Percentiles rank a stretch among this genome's conserved stretches.
phyloP scores from a whole-genome alignment of 2,797 vertebrate genomes.

The Glossophaga mutica region DNA sequence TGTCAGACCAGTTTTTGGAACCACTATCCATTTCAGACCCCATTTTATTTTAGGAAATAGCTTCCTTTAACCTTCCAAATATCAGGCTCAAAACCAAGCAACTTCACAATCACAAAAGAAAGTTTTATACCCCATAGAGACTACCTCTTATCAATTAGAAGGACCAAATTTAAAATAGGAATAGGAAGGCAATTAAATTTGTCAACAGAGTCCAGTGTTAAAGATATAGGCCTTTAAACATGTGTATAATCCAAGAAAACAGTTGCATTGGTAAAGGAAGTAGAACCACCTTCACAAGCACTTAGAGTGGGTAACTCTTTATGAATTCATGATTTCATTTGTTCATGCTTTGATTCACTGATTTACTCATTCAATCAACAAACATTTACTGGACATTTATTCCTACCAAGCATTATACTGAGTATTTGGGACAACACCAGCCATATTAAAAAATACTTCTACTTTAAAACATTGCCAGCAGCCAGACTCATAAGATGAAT shows the following conservation, averaged over 20 bases:
- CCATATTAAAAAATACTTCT: background rate
- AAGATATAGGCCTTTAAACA: background rate
- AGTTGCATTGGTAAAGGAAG: background rate
- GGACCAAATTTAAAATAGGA: background rate
- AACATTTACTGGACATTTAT: background rate
- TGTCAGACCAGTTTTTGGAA: background rate
- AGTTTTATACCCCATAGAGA: background rate
- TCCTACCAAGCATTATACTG: background rate
- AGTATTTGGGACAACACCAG: background rate
- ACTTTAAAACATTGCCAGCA: conserved; percentile 16
- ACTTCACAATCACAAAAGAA: background rate
- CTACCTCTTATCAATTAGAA: background rate
- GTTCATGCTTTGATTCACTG: background rate
- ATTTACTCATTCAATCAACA: background rate
- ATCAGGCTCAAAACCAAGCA: conserved; percentile 1
- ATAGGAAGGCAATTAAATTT: background rate
- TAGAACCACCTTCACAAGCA: background rate
- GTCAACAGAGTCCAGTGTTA: background rate
- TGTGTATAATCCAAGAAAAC: background rate
- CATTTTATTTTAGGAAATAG: conserved; percentile 8
- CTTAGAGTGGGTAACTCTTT: background rate
- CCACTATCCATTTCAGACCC: background rate
- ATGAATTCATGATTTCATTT: conserved; percentile 1
- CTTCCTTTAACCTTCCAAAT: conserved; percentile 8
- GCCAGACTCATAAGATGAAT: background rate